Conservation (phyloP, 1,140 invertebrate species). For the Rhyacophila brunnea region DNA sequence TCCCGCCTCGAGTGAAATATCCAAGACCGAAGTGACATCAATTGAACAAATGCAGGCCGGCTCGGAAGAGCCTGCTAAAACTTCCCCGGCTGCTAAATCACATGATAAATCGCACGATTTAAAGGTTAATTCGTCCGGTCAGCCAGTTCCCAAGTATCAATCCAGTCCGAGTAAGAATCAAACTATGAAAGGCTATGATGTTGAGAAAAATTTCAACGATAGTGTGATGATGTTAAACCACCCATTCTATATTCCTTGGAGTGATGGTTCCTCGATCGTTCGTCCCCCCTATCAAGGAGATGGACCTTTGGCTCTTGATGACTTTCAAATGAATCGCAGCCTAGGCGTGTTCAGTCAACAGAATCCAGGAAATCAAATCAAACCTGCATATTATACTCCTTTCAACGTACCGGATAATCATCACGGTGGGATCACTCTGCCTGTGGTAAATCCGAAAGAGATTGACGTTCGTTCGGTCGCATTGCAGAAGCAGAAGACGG, state of each 20-base stretch:
- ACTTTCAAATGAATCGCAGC: too few species aligned
- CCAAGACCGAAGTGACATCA: conserved; percentile 40
- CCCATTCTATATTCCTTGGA: conserved; percentile 13
- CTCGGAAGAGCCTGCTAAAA: conserved; percentile 14
- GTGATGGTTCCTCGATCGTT: conserved; percentile 9
- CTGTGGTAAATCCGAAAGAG: conserved; percentile 53
- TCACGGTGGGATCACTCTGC: conserved; percentile 41
- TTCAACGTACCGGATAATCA: conserved; percentile 19
- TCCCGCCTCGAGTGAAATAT: conserved; percentile 28
- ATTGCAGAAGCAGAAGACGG: conserved; percentile 45
- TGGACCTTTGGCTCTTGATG: too few species aligned
- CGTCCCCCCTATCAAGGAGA: conserved; percentile 2
- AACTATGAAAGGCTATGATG: too few species aligned
- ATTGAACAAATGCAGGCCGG: conserved; percentile 37
- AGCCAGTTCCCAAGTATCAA: not conserved
- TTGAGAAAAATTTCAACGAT: too few species aligned
- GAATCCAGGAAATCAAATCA: conserved; percentile 13
- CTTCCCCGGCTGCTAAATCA: not conserved
- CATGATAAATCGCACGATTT: conserved; percentile 7
- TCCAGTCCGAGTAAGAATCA: not conserved
- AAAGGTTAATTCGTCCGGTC: not conserved
- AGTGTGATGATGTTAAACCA: not conserved
- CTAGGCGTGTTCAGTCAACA: not conserved
- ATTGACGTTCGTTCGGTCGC: conserved; percentile 51
- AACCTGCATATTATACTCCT: conserved; percentile 20